These are phyloP conservation scores for Phyllopteryx taeniolatus DNA, from an alignment of 2,113 vertebrate species.

Conservation along the genomic window DNA sequence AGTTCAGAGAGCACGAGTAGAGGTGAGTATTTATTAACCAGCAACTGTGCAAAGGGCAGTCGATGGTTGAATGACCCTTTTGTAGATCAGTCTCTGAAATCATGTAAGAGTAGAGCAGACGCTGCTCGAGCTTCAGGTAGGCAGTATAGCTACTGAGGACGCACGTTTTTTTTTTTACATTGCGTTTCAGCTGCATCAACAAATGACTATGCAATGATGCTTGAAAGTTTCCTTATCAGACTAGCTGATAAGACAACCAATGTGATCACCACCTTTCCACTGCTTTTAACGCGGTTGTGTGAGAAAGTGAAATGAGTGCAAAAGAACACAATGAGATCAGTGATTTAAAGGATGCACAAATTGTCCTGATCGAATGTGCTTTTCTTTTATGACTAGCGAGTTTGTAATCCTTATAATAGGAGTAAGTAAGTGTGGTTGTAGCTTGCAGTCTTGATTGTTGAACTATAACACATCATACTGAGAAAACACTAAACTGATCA, in stretches of 20 bases:
- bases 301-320: too few relatives aligned
- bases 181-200: not conserved
- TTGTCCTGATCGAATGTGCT: too few relatives aligned
- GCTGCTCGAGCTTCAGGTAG: constrained; percentile 34
- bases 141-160: not conserved
- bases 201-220: not conserved
- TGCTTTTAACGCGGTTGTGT: not conserved
- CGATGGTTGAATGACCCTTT: not conserved
- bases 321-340: too few relatives aligned
- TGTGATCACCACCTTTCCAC: too few relatives aligned
- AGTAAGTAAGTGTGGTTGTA: too few relatives aligned
- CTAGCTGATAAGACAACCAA: too few relatives aligned
- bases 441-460: too few relatives aligned
- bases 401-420: too few relatives aligned
- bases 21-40: constrained; percentile 34
- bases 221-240: not conserved
- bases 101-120: not conserved
- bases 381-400: too few relatives aligned
- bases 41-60: constrained; percentile 41
- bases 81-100: not conserved
- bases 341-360: too few relatives aligned
- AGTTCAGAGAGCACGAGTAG: not conserved
- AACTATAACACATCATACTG: not conserved
- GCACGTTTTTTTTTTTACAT: not conserved
- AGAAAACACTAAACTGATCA: too few relatives aligned